Evolutionary conservation across 1,140 invertebrate species (phyloP), one percentile per base, ranked within the genome.

Genomic region (Oscheius sp.): DNA sequence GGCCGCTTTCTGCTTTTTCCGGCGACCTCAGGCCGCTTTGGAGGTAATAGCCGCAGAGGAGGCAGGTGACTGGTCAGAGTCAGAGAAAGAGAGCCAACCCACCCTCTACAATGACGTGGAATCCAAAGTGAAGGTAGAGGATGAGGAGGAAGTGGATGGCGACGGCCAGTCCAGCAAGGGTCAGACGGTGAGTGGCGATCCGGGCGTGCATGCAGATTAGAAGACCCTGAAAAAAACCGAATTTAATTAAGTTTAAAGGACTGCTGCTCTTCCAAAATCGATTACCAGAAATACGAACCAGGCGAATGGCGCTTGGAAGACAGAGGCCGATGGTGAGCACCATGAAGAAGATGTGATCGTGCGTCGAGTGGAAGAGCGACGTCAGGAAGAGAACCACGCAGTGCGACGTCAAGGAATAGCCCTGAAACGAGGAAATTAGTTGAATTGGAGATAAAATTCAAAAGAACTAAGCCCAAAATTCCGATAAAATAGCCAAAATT

Each of bases 21-120:
- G n/a, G n/a, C n/a, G n/a, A n/a, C n/a, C n/a, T n/a, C n/a, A n/a
- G n/a, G n/a, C n/a, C n/a, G n/a, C n/a, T n/a, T n/a, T n/a, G n/a
- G n/a, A n/a, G n/a, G n/a, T n/a, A 26, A 7, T 4, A 26, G 20
- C 31, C 20, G 4, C 4, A 4, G n/a, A n/a, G n/a, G n/a, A n/a
- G n/a, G n/a, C n/a, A n/a, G n/a, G n/a, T n/a, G n/a, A n/a, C n/a
- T n/a, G n/a, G n/a, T n/a, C n/a, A n/a, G n/a, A n/a, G n/a, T n/a
- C n/a, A n/a, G n/a, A n/a, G n/a, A n/a, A n/a, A n/a, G n/a, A n/a
- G n/a, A n/a, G n/a, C n/a, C n/a, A n/a, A n/a, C n/a, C 52, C 52
- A 69, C 67, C 67, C 66, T 73, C 70, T 36, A 73, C n/a, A n/a
- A 73, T 49, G 1, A 73, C 70, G 34, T 73, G 70, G 49, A 73